Evolutionary conservation across 2,888 invertebrate species (phyloP).

Genomic region (Stenodema calcarata): DNA sequence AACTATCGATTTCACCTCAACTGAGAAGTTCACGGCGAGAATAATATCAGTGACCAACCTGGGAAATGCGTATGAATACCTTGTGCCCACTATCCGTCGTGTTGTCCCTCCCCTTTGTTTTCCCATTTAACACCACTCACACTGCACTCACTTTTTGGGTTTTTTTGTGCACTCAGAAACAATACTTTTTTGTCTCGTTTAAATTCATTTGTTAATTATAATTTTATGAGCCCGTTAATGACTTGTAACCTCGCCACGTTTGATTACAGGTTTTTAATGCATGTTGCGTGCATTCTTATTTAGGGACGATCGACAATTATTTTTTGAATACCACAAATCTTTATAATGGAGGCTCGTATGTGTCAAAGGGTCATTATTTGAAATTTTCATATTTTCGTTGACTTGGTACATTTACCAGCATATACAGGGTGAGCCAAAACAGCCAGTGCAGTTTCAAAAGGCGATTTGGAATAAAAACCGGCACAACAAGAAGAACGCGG

Average conservation of each 20-base stretch:
- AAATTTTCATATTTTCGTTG: no score
- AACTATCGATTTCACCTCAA: neutral
- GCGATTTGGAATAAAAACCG: no score
- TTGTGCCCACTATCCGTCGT: conserved; percentile 1
- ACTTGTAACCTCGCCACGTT: neutral
- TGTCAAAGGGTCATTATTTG: no score
- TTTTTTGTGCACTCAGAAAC: neutral
- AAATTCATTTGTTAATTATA: neutral
- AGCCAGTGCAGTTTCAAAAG: no score
- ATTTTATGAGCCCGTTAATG: neutral
- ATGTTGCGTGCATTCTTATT: neutral
- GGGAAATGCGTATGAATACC: neutral
- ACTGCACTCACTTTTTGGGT: neutral
- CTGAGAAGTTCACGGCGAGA: neutral
- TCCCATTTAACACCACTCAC: neutral
- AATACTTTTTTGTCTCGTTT: neutral
- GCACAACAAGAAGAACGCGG: no score
- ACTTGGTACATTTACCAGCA: no score
- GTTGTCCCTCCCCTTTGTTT: neutral
- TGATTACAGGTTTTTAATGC: neutral
- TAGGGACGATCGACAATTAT: no score
- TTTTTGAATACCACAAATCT: no score
- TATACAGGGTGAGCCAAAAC: no score
- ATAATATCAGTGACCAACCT: neutral
- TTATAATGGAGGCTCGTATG: no score